Percentiles rank a stretch among this genome's conserved stretches.
These are phyloP conservation scores for Oreochromis spilurus DNA, from an alignment of 2,113 vertebrate species.

Conservation along the genomic window DNA sequence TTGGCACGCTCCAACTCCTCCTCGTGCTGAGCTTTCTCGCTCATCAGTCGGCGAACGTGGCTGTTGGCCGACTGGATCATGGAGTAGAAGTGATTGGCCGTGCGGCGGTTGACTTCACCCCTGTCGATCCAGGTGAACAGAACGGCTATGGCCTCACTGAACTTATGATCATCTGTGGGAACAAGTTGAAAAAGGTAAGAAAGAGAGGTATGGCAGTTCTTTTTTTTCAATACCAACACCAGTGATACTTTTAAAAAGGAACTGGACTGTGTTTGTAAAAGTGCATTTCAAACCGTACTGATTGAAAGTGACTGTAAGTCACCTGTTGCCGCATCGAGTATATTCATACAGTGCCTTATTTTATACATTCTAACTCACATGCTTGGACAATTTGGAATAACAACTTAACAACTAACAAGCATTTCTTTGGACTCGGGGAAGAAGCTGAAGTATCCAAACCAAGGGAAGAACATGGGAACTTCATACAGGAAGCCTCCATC, in stretches of 20 bases:
- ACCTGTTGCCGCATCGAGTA: background rate
- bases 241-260: background rate
- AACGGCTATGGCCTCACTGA: slow-evolving; percentile 84
- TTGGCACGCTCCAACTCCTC: slow-evolving; percentile 91
- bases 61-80: slow-evolving; percentile 96
- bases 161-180: slow-evolving; percentile 84
- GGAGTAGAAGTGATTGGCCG: slow-evolving; percentile 93
- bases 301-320: background rate
- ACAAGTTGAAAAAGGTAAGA: background rate
- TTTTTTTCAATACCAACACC: background rate
- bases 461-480: background rate
- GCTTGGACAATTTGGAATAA: background rate
- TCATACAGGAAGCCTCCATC: background rate
- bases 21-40: slow-evolving; percentile 84
- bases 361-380: background rate
- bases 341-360: background rate
- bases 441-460: background rate
- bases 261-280: background rate
- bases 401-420: background rate
- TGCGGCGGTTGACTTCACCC: slow-evolving; percentile 89
- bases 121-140: slow-evolving; percentile 92
- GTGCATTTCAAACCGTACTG: background rate
- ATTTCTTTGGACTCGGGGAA: background rate
- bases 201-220: no score
- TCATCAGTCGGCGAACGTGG: slow-evolving; percentile 86